Percentiles rank a stretch among this genome's conserved stretches.
phyloP scores from a whole-genome alignment of 2,113 vertebrate species.

The Ctenodactylus gundi region DNA sequence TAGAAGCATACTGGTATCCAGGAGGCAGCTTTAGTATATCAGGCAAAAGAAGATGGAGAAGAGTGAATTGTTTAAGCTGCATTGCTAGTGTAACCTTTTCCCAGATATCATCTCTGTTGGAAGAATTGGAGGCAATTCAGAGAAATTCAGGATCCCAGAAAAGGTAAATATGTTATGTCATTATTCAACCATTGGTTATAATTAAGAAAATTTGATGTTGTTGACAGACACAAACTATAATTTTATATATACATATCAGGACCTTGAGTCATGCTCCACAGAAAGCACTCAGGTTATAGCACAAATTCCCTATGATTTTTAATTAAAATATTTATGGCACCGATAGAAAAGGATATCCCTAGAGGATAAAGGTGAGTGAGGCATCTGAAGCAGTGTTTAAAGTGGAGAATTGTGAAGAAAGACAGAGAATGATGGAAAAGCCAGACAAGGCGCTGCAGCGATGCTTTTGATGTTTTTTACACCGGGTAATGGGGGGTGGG shows the following conservation, averaged over 20 bases:
- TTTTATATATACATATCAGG: conserved; percentile 27
- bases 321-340: neutral
- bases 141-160: conserved; percentile 85
- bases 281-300: neutral
- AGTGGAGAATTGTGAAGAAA: neutral
- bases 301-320: neutral
- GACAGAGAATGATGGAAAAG: neutral
- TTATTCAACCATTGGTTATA: neutral
- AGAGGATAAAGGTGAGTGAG: neutral
- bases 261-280: neutral
- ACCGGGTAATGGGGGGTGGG: fast-evolving
- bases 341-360: neutral
- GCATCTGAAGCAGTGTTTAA: neutral
- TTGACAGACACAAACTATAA: neutral
- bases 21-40: neutral
- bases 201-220: neutral
- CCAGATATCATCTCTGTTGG: conserved; percentile 90
- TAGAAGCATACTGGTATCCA: neutral
- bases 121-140: conserved; percentile 87
- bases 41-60: neutral
- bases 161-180: conserved; percentile 84
- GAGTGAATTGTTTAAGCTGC: neutral
- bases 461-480: neutral
- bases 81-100: conserved; percentile 41
- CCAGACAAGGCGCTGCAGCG: neutral